Conservation (phyloP, 2,797 vertebrate genomes). For the Phylloscopus collybita region DNA sequence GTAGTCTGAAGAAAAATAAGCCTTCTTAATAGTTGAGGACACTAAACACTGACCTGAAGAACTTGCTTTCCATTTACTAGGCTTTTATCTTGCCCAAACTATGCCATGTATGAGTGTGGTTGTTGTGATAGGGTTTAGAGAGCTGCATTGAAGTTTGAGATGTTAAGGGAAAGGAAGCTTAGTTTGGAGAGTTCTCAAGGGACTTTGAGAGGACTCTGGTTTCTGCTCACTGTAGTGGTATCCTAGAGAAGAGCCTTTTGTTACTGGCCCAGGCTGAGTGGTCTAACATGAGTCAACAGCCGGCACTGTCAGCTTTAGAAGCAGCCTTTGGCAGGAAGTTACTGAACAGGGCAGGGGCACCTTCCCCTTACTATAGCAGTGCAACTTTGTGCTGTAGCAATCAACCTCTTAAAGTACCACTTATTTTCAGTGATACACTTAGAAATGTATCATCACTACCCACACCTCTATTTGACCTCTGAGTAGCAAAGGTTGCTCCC, state of each 20-base stretch:
- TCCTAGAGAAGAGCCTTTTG: neutral
- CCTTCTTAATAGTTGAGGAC: neutral
- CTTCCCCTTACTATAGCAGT: accelerated
- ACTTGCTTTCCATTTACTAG: neutral
- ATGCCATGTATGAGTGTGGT: neutral
- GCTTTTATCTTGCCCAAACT: neutral
- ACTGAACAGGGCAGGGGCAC: accelerated
- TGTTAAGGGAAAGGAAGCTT: neutral
- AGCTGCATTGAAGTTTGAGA: neutral
- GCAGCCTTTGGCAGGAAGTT: neutral
- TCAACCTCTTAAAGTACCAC: neutral
- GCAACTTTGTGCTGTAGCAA: neutral
- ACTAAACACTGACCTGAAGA: neutral
- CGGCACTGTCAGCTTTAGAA: neutral
- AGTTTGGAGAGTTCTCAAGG: neutral
- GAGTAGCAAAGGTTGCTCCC: accelerated
- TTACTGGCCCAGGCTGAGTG: neutral
- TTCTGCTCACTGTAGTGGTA: neutral
- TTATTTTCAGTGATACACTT: neutral
- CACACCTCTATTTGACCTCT: neutral
- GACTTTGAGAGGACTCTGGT: neutral
- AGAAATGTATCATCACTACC: neutral
- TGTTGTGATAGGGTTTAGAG: neutral
- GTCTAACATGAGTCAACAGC: accelerated
- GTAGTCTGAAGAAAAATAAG: neutral